A percentile compares a stretch with the other conserved stretches of the same genome.
Evolutionary conservation across 2,888 invertebrate genomes (phyloP).

Genomic region (Lepetodrilus schrolli): DNA sequence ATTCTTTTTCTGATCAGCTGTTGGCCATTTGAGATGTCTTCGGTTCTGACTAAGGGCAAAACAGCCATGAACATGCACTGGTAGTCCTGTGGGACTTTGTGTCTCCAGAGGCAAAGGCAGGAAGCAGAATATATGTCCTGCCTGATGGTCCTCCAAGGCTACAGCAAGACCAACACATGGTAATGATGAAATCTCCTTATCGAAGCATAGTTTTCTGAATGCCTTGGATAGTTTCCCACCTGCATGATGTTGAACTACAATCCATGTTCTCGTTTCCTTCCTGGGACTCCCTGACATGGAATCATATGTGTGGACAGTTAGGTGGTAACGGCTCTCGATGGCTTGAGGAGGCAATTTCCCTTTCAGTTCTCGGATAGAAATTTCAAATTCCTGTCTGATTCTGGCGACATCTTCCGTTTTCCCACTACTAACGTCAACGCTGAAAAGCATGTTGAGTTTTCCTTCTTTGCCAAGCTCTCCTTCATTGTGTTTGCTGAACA

Average conservation of each 20-base stretch:
- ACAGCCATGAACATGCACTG: conserved; percentile 70
- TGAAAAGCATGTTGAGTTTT: not conserved
- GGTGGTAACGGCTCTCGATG: not conserved
- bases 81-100: conserved; percentile 65
- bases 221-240: conserved; percentile 43
- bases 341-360: not conserved
- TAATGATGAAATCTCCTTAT: conserved; percentile 41
- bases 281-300: not conserved
- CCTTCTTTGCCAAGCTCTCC: not conserved
- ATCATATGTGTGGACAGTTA: not conserved
- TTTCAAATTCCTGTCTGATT: not conserved
- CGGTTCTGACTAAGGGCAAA: conserved; percentile 70
- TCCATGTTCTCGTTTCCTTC: conserved; percentile 32
- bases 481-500: not conserved
- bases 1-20: conserved; percentile 46
- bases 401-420: not conserved
- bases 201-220: conserved; percentile 29
- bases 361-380: not conserved
- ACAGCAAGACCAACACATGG: conserved; percentile 59
- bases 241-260: conserved; percentile 43
- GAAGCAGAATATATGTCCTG: conserved; percentile 68
- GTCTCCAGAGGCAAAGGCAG: conserved; percentile 67
- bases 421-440: not conserved
- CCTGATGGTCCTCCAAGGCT: conserved; percentile 33
- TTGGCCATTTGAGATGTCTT: conserved; percentile 69